Percentiles rank a stretch among this genome's conserved stretches.
These are phyloP conservation scores for Encarsia formosa DNA, from an alignment of 2,888 invertebrate species.

Conservation along the genomic window DNA sequence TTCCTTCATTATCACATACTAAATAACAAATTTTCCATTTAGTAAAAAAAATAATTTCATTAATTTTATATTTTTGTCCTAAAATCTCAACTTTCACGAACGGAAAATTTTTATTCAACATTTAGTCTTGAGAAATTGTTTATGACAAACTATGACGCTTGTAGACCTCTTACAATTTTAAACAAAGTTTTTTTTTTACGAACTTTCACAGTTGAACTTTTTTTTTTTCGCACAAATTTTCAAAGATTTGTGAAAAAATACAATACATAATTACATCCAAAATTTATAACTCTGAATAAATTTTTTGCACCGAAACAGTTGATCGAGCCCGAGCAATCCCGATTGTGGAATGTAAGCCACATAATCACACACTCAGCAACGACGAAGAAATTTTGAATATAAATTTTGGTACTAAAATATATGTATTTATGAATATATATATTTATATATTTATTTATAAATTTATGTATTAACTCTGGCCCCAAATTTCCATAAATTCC, in stretches of 20 bases:
- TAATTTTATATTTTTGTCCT: conserved; percentile 14
- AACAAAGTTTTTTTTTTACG: conserved; percentile 22
- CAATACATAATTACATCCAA: conserved; percentile 32
- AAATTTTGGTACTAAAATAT: conserved; percentile 51
- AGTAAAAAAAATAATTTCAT: conserved; percentile 19
- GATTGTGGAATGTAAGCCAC: conserved; percentile 50
- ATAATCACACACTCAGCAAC: conserved; percentile 42
- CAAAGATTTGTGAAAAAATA: conserved; percentile 40
- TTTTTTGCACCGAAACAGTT: conserved; percentile 27
- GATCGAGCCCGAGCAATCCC: conserved; percentile 30
- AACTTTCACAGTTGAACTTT: conserved; percentile 23
- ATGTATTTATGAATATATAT: conserved; percentile 39
- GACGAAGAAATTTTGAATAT: conserved; percentile 50
- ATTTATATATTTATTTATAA: conserved; percentile 40
- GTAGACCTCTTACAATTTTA: conserved; percentile 17
- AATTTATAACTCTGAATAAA: conserved; percentile 25
- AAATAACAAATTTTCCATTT: conserved; percentile 14
- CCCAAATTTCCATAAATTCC: conserved; percentile 29
- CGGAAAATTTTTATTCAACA: conserved; percentile 4
- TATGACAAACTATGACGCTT: conserved; percentile 22
- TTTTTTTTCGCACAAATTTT: conserved; percentile 20
- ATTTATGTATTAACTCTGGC: conserved; percentile 33
- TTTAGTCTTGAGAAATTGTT: conserved; percentile 15
- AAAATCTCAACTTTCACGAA: conserved; percentile 6
- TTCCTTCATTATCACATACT: conserved; percentile 18